phyloP scores from a whole-genome alignment of 1,140 invertebrate genomes.

The Antheraea mylitta region DNA sequence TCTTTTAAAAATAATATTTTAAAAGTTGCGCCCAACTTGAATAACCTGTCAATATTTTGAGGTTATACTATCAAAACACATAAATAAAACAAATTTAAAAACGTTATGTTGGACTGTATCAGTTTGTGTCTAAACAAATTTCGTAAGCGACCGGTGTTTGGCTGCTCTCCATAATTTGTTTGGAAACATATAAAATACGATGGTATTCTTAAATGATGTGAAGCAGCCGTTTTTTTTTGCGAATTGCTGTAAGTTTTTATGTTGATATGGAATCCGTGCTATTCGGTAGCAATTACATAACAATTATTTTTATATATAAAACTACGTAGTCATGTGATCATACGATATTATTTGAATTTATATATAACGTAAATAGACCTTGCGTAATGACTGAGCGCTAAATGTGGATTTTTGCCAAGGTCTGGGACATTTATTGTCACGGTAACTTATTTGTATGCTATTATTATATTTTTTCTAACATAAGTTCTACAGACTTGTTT shows the following conservation, averaged over 20 bases:
- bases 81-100: background rate
- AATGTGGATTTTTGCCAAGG: conserved; percentile 72
- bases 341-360: conserved; percentile 24
- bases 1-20: background rate
- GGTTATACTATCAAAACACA: conserved; percentile 24
- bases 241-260: background rate
- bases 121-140: background rate
- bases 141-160: conserved; percentile 26
- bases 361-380: conserved; percentile 40
- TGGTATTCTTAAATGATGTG: background rate
- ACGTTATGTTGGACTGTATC: background rate
- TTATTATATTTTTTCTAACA: background rate
- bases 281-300: conserved; percentile 44
- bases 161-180: conserved; percentile 52
- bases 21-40: background rate
- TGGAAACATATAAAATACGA: conserved; percentile 51
- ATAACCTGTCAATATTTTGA: conserved; percentile 21
- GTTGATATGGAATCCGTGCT: background rate
- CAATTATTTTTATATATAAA: conserved; percentile 28
- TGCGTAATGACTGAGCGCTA: conserved; percentile 37
- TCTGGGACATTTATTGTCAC: conserved; percentile 61
- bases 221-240: background rate
- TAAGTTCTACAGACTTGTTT: background rate
- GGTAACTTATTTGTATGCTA: conserved; percentile 23
- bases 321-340: conserved; percentile 54